These are phyloP conservation scores for Prunella himalayana DNA, from an alignment of 2,113 vertebrate genomes.

Conservation along the genomic window DNA sequence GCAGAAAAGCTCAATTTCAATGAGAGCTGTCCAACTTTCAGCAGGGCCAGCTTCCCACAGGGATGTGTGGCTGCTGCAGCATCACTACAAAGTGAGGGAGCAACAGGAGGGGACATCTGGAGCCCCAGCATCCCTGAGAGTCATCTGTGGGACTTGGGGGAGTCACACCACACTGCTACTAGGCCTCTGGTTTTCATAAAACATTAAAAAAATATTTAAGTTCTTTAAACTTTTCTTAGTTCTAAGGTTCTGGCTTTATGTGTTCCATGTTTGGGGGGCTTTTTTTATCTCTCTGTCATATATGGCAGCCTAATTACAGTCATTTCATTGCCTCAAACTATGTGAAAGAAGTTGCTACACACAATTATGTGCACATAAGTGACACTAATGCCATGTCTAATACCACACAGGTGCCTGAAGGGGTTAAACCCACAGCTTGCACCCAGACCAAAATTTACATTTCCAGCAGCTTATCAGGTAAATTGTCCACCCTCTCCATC, in stretches of 20 bases:
- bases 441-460: neutral
- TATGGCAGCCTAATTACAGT: slow-evolving; percentile 43
- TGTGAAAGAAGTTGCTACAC: slow-evolving; percentile 1
- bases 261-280: neutral
- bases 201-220: fast-evolving
- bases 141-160: neutral
- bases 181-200: neutral
- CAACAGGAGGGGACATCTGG: neutral
- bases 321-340: neutral
- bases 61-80: neutral
- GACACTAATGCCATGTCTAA: neutral
- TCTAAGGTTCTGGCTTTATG: neutral
- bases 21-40: neutral
- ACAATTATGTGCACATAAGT: neutral
- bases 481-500: neutral
- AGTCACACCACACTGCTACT: neutral
- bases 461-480: neutral
- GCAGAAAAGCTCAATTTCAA: neutral
- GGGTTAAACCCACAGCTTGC: neutral
- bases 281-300: neutral
- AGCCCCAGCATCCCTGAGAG: neutral
- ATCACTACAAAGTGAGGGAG: fast-evolving
- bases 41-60: neutral
- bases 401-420: neutral
- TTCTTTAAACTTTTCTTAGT: neutral